Percentiles rank a stretch among this genome's conserved stretches.
Conservation (phyloP, 2,797 vertebrate genomes). For the Mormyrus hasselquistii region DNA sequence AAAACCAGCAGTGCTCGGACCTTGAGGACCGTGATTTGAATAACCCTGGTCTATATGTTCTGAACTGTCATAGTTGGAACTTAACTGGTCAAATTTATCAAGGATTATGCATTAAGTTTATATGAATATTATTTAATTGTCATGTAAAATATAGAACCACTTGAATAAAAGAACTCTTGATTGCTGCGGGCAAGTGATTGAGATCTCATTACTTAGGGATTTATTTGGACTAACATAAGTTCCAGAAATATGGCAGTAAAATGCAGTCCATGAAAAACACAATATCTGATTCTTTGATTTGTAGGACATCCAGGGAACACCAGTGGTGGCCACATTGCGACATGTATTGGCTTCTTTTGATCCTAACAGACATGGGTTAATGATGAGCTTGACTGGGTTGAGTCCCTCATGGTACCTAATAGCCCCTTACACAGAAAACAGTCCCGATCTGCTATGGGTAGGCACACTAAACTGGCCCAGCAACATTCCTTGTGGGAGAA, state of each 20-base stretch:
- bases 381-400: not conserved
- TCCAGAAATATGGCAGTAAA: not conserved
- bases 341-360: not conserved
- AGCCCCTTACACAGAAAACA: not conserved
- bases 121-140: not conserved
- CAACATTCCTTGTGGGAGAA: not conserved
- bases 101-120: not conserved
- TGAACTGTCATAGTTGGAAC: not conserved
- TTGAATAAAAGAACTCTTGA: not conserved
- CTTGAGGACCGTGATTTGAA: too few relatives aligned
- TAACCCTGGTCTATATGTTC: not conserved
- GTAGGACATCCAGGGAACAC: not conserved
- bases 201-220: not conserved
- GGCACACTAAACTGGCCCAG: not conserved
- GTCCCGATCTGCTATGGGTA: not conserved
- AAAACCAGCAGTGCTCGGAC: too few relatives aligned
- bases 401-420: not conserved
- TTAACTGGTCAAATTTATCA: not conserved
- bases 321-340: not conserved
- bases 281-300: not conserved
- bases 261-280: not conserved
- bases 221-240: not conserved
- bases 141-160: not conserved
- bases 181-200: not conserved
- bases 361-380: not conserved